Evolutionary conservation across 2,888 invertebrate species (phyloP).

Genomic region (Ashinkailepas kermadecensis): DNA sequence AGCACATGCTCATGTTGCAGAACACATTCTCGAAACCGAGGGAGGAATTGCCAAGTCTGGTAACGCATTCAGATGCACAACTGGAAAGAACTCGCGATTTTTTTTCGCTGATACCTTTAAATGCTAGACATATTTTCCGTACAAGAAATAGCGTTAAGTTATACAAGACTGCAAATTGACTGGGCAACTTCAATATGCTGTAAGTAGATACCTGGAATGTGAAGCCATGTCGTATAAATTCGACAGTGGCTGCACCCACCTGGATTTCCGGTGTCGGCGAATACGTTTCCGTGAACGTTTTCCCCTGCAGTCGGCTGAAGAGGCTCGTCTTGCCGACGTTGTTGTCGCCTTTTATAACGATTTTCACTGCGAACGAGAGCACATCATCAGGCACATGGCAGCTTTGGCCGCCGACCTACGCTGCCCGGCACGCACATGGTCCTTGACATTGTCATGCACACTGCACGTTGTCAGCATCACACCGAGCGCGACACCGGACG

Average conservation of each 20-base stretch:
- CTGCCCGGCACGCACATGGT: background rate
- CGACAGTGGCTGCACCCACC: constrained; percentile 49
- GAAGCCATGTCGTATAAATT: too few species aligned
- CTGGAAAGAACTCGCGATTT: too few species aligned
- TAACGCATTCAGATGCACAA: too few species aligned
- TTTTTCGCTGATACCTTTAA: too few species aligned
- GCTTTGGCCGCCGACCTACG: background rate
- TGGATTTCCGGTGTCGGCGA: constrained; percentile 93
- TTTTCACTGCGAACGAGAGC: constrained; percentile 49
- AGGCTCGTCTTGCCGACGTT: constrained; percentile 93
- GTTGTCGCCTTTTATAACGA: constrained; percentile 58
- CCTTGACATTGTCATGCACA: background rate
- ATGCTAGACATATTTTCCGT: too few species aligned
- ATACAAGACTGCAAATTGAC: too few species aligned
- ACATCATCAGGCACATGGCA: constrained; percentile 30
- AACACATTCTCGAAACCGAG: too few species aligned
- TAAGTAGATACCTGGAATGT: too few species aligned
- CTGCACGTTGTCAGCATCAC: background rate
- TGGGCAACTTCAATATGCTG: too few species aligned
- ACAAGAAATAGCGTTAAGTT: too few species aligned
- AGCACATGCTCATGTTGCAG: too few species aligned
- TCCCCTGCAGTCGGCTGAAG: constrained; percentile 81
- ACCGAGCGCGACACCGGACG: constrained; percentile 26
- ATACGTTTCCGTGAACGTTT: constrained; percentile 83
- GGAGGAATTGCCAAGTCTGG: too few species aligned